Base-by-base conservation (phyloP, 2,113 vertebrate species). In the Dasyprocta punctata region DNA sequence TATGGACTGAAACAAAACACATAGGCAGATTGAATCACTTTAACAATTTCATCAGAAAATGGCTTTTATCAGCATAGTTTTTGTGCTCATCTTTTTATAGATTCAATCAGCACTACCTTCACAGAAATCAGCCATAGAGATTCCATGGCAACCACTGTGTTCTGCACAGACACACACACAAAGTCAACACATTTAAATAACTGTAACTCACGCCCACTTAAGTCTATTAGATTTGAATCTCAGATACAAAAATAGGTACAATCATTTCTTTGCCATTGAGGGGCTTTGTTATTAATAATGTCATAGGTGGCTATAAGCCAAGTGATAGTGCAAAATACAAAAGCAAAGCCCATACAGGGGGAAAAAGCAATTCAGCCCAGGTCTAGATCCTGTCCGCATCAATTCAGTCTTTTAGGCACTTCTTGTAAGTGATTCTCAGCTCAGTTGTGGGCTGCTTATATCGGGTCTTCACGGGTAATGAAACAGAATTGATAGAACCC, bases 81-180 rank as follows among this genome's bases (percentile, higher is more conserved):
- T 88, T 81, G 88, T 84, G 73, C 82, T 96, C 94, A 97, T 98
- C 95, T 97, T 98, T 90, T 97, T 93, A 94, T 97, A 96, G 92
- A 94, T 96, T 82, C 82, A 47, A 85, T 95, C 97, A 96, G 82
- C 89, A 86, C 69, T 78, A 96, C 97, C 95, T 49, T 49, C 95
- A 84, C 61, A 96, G 96, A 92, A 98, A 97, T 47, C 98, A 96
- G 61, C 80, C 63, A 89, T 77, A 2, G 81, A 24, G 97, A 97
- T 98, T 97, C 98, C 98, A 98, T 98, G 97, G 98, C 97, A 98
- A 98, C 98, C 28, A 17, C 92, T 80, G 19, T 77, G 86, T 94
- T 97, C 95, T 80, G 92, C 91, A 85, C 96, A 98, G 97, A 89
- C 69, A 96, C 94, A 94, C 73, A 90, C 73, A 71, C 19, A 28